Evolutionary conservation across 2,888 invertebrate genomes (phyloP).

Genomic region (Rotaria socialis): DNA sequence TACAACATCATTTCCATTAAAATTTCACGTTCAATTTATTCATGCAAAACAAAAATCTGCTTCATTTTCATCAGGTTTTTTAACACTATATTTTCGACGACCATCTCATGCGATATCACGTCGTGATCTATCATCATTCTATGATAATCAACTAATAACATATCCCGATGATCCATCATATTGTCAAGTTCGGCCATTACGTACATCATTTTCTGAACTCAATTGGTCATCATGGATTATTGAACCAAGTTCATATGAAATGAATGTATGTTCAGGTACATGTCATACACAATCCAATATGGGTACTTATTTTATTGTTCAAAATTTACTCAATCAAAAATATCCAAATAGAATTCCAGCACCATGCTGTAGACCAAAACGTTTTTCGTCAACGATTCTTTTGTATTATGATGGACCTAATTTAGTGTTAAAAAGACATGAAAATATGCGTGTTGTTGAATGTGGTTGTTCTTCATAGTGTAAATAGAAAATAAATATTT

Average conservation of each 20-base stretch:
- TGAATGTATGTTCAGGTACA: not conserved
- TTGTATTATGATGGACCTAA: slow-evolving; percentile 28
- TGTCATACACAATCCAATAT: not conserved
- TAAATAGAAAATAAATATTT: not conserved
- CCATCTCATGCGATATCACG: not conserved
- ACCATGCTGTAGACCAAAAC: slow-evolving; percentile 4
- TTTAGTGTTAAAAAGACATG: slow-evolving; percentile 11
- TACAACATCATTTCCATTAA: not conserved
- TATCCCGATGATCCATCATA: slow-evolving; percentile 7
- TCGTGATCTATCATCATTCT: not conserved
- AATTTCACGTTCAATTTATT: not conserved
- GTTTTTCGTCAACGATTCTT: not conserved
- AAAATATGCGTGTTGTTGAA: slow-evolving; percentile 14
- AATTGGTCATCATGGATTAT: not conserved
- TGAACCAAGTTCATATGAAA: slow-evolving; percentile 31
- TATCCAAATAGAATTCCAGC: not conserved
- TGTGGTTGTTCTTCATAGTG: not conserved
- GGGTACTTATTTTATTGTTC: slow-evolving; percentile 17
- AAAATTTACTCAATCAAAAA: slow-evolving; percentile 1
- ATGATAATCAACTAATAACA: slow-evolving; percentile 2
- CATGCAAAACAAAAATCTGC: not conserved
- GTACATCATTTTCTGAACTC: not conserved
- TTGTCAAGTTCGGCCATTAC: slow-evolving; percentile 12
- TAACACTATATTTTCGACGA: not conserved
- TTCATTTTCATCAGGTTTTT: not conserved